These are phyloP conservation scores for Upupa epops DNA, from an alignment of 2,113 vertebrate species.

Conservation along the genomic window DNA sequence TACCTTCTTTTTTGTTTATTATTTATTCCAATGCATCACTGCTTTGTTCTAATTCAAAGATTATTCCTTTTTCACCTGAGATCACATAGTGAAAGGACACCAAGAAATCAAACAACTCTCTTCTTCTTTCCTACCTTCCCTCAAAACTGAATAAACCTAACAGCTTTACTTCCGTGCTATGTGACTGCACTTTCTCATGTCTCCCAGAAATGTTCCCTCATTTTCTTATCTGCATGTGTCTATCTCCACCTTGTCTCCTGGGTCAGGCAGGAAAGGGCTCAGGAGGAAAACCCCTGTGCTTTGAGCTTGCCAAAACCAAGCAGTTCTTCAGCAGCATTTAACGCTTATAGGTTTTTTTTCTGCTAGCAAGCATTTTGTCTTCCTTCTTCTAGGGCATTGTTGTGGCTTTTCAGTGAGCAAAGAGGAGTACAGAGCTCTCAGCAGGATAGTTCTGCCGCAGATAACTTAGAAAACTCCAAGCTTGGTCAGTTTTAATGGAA, in stretches of 20 bases:
- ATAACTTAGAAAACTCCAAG: neutral
- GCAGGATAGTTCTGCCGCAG: neutral
- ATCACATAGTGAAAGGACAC: neutral
- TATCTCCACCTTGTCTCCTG: neutral
- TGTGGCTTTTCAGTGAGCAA: neutral
- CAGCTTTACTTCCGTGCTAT: neutral
- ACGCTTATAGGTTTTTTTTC: neutral
- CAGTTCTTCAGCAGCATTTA: neutral
- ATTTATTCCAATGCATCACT: neutral
- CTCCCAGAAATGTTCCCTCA: neutral
- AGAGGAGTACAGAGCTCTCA: neutral
- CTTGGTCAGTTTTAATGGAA: neutral
- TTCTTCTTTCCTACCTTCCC: neutral
- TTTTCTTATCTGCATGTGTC: neutral
- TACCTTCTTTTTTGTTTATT: neutral
- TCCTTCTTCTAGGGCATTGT: neutral
- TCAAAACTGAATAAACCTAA: neutral
- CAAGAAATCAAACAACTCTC: neutral
- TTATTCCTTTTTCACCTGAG: neutral
- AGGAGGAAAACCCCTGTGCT: neutral
- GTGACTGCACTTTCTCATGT: neutral
- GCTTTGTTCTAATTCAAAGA: neutral
- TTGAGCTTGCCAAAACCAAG: neutral
- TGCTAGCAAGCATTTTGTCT: neutral
- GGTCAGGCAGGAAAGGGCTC: neutral